Percentiles rank a stretch among this genome's conserved stretches.
These are phyloP conservation scores for Microplitis manilae DNA, from an alignment of 2,888 invertebrate genomes.

Conservation along the genomic window DNA sequence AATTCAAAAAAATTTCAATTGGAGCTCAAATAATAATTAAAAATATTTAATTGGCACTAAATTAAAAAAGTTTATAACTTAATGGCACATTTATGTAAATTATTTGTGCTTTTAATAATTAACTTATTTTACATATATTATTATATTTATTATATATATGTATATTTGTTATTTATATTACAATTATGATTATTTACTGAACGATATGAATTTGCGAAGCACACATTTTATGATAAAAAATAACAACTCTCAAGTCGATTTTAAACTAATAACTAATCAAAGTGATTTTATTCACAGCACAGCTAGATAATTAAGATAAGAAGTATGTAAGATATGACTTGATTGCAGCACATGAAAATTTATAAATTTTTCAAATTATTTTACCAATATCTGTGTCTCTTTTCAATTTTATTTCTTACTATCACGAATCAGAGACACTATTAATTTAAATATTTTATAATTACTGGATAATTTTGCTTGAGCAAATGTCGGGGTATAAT, in stretches of 20 bases:
- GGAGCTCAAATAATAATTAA: not conserved
- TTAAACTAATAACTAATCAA: conserved; percentile 1
- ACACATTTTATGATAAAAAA: conserved; percentile 7
- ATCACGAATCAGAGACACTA: conserved; percentile 12
- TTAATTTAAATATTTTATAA: conserved; percentile 28
- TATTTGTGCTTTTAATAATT: conserved; percentile 11
- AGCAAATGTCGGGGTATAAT: conserved; percentile 49
- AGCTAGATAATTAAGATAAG: conserved; percentile 14
- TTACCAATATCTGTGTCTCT: not conserved
- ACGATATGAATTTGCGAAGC: conserved; percentile 30
- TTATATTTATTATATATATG: not conserved
- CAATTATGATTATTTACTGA: conserved; percentile 15
- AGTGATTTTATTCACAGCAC: conserved; percentile 10
- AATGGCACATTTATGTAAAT: conserved; percentile 6
- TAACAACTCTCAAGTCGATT: not conserved
- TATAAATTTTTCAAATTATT: not conserved
- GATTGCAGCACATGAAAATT: conserved; percentile 15
- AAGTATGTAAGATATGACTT: conserved; percentile 16
- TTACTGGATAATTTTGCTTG: conserved; percentile 44
- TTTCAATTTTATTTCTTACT: not conserved
- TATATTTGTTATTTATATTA: not conserved
- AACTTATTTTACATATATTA: not conserved
- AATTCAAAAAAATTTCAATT: no score
- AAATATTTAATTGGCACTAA: conserved; percentile 15
- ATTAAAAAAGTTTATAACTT: conserved; percentile 23